These are phyloP conservation scores for Polylopha cassiicola DNA, from an alignment of 2,888 invertebrate species.

Conservation along the genomic window DNA sequence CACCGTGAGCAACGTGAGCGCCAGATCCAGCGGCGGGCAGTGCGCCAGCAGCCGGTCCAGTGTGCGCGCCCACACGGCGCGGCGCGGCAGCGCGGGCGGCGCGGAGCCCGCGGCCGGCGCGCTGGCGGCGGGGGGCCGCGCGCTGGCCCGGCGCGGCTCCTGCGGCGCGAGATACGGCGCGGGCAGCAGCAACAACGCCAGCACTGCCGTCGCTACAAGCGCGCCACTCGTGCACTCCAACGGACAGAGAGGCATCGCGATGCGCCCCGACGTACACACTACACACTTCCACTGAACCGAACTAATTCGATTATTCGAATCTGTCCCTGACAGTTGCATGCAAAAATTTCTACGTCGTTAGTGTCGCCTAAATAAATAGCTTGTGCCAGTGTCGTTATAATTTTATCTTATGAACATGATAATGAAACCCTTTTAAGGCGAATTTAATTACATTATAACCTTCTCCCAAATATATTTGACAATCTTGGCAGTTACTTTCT, in stretches of 20 bases:
- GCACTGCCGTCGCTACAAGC: conserved; percentile 42
- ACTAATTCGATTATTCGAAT: conserved; percentile 9
- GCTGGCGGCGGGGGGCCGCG: conserved; percentile 22
- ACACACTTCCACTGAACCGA: conserved; percentile 22
- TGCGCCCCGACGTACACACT: conserved; percentile 23
- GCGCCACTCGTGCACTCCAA: conserved; percentile 47
- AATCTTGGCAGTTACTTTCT: conserved; percentile 5
- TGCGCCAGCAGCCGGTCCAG: conserved; percentile 22
- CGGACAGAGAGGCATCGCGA: conserved; percentile 44
- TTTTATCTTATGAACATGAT: no score
- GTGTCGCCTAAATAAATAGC: no score
- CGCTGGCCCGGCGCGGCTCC: conserved; percentile 32
- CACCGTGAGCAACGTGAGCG: conserved; percentile 42
- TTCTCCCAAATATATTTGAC: neutral
- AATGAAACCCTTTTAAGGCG: no score
- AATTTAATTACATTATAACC: conserved; percentile 4
- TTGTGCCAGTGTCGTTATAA: no score
- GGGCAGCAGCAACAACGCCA: conserved; percentile 51
- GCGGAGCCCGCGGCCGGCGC: conserved; percentile 23
- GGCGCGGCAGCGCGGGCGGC: conserved; percentile 29
- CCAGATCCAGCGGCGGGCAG: conserved; percentile 47
- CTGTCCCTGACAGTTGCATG: conserved; percentile 6
- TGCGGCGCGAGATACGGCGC: conserved; percentile 49
- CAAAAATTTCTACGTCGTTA: conserved; percentile 1
- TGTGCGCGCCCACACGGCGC: no score